These are phyloP conservation scores for Tetanocera ferruginea DNA, from an alignment of 2,888 invertebrate species.

Conservation along the genomic window DNA sequence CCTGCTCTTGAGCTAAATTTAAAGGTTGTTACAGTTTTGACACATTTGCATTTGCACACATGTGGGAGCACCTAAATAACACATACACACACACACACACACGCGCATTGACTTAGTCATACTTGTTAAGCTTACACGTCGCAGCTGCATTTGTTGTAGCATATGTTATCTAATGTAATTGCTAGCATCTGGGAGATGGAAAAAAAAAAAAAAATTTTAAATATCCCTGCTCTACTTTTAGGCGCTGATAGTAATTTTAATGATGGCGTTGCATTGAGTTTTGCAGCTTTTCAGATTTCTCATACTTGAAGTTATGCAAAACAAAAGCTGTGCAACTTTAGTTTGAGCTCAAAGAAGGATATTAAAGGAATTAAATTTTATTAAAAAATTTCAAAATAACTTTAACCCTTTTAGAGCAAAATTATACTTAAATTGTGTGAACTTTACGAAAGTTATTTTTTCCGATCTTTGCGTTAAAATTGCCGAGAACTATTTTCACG, in stretches of 20 bases:
- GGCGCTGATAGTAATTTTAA: constrained; percentile 7
- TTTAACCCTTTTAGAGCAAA: too few relatives aligned
- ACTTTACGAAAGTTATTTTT: too few relatives aligned
- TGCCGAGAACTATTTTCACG: too few relatives aligned
- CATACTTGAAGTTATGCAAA: not conserved
- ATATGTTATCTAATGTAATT: not conserved
- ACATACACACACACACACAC: not conserved
- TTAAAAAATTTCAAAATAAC: too few relatives aligned
- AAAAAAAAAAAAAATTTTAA: too few relatives aligned
- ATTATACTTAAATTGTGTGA: too few relatives aligned
- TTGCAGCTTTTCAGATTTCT: too few relatives aligned
- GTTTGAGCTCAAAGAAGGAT: not conserved
- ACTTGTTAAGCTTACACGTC: not conserved
- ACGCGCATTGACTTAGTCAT: not conserved
- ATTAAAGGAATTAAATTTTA: not conserved
- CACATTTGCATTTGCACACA: not conserved
- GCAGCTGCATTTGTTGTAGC: not conserved
- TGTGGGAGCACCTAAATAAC: too few relatives aligned
- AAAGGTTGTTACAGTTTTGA: not conserved
- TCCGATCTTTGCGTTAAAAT: too few relatives aligned
- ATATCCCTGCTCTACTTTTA: constrained; percentile 20
- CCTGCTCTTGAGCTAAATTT: constrained; percentile 27
- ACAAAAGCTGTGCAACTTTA: not conserved
- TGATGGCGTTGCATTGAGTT: not conserved
- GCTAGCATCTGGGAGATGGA: too few relatives aligned